Evolutionary conservation across 1,140 invertebrate genomes (phyloP).

Genomic region (Chionoecetes opilio): DNA sequence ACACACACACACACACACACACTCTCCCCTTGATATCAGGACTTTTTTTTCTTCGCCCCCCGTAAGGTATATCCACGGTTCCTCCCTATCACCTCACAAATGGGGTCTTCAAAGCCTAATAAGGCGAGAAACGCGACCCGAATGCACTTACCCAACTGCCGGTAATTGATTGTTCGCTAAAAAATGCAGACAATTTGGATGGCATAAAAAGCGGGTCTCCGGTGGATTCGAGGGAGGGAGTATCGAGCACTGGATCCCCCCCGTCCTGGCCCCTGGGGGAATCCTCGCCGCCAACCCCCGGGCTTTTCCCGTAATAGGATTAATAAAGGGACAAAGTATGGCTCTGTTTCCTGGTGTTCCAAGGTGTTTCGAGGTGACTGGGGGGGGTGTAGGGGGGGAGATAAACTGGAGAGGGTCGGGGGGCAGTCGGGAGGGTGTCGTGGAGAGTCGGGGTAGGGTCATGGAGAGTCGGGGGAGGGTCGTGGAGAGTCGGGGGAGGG

Average conservation of each 20-base stretch:
- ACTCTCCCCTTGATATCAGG: conserved; percentile 54
- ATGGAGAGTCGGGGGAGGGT: not conserved
- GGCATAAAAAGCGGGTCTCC: conserved; percentile 55
- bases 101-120: conserved; percentile 74
- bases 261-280: conserved; percentile 41
- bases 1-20: conserved; percentile 30
- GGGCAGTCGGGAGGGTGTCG: not conserved
- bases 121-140: conserved; percentile 65
- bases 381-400: not conserved
- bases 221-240: not conserved
- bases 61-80: conserved; percentile 71
- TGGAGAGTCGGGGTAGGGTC: not conserved
- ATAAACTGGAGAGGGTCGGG: not conserved
- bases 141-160: conserved; percentile 72
- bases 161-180: conserved; percentile 73
- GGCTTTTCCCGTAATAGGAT: conserved; percentile 73
- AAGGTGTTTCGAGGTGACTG: conserved; percentile 5
- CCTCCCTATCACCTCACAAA: conserved; percentile 64
- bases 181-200: conserved; percentile 73
- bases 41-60: conserved; percentile 61
- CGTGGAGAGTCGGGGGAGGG: not conserved
- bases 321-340: conserved; percentile 66
- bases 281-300: conserved; percentile 45
- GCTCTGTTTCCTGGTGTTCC: not conserved
- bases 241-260: not conserved